phyloP scores from a whole-genome alignment of 2,888 invertebrate genomes.

The Agonum fuliginosum region DNA sequence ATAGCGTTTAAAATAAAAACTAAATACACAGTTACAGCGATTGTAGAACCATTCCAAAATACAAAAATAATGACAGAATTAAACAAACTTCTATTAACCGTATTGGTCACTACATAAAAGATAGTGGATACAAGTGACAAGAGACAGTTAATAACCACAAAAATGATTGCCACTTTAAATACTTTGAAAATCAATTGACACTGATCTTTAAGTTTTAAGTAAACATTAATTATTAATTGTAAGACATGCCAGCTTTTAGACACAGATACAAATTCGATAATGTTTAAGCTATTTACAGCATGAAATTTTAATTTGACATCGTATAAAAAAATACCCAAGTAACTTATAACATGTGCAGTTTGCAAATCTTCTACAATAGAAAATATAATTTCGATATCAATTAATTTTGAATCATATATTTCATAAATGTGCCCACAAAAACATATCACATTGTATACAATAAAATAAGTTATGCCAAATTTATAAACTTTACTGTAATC shows the following conservation, averaged over 20 bases:
- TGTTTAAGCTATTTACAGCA: too few species aligned
- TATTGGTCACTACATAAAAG: too few species aligned
- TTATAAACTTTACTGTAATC: not conserved
- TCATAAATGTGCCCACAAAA: not conserved
- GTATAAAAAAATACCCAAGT: not conserved
- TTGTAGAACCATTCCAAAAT: not conserved
- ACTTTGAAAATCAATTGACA: not conserved
- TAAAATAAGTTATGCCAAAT: too few species aligned
- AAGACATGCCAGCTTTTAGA: too few species aligned
- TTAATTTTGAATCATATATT: too few species aligned
- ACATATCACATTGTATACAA: too few species aligned
- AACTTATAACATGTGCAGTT: not conserved
- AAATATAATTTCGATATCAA: not conserved
- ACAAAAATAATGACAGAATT: not conserved
- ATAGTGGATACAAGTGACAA: too few species aligned
- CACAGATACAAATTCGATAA: too few species aligned
- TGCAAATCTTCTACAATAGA: not conserved
- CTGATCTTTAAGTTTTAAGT: not conserved
- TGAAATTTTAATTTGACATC: conserved; percentile 22
- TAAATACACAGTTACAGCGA: not conserved
- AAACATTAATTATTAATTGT: not conserved
- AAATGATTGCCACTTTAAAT: not conserved
- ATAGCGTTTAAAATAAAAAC: not conserved
- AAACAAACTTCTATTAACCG: too few species aligned
- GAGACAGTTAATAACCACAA: not conserved